Base-by-base conservation (phyloP, 1,140 invertebrate species). In the Olivierus martensii region DNA sequence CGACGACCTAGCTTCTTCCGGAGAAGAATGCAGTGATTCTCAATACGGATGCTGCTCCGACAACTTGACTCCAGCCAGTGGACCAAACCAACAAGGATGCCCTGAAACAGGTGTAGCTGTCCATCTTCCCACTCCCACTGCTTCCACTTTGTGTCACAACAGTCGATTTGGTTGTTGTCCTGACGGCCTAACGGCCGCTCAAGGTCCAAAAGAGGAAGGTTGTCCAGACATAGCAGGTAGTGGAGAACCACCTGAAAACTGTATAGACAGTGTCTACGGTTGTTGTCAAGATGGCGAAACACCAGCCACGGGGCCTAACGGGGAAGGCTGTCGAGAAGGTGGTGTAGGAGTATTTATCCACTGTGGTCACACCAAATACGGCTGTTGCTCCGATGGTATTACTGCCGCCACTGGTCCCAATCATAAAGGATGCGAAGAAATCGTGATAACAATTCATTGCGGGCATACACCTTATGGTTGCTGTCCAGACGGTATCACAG, bases 1-100 rank as follows among this genome's bases (percentile, higher is more conserved):
- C 67, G 35, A 41, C 15, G 74, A 5, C 70, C 76, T 15, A 36
- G 50, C 85, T 91, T 63, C 91, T 90, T 42, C 79, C 79, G 2
- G 79, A 80, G 67, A 88, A 87, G 2, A 95, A 88, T 67, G 90
- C 80, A 57, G 70, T 75, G 38, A 83, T 91, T 67, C 87, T 87
- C 2, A 94, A 88, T 68, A 52, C 11, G 48, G 54, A 9, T 59
- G 54, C 18, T 95, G 91, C 64, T 84, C 84, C 1, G 90, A 95
- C 64, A 88, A 91, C 61, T 79, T 87, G 58, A 73, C 79, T 18
- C 72, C 83, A 3, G 87, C 89, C 10, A 71, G 77, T 51, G 89
- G 90, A 56, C 79, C 84, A 0, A 77, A 85, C 84, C 87, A 1
- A 70, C 75, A 36, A 58, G 90, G 90, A 37, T 59, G 58, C 17